These are phyloP conservation scores for Arrhopalites spinosus DNA, from an alignment of 2,888 invertebrate species.

Conservation along the genomic window DNA sequence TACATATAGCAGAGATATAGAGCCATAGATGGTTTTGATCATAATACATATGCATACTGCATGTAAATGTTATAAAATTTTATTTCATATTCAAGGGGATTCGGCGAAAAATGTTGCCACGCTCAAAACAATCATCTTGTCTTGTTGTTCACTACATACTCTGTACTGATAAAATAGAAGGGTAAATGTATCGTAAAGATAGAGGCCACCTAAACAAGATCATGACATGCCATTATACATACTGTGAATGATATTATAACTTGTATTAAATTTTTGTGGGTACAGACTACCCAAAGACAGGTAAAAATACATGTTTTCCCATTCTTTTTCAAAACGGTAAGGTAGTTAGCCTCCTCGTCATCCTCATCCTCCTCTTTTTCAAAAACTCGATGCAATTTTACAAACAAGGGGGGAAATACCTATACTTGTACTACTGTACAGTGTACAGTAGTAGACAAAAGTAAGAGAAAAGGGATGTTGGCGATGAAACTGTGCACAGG, in stretches of 20 bases:
- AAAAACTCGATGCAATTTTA: no score
- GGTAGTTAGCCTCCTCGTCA: background rate
- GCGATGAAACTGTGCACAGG: background rate
- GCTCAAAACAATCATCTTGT: no score
- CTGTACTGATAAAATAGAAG: background rate
- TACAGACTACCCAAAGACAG: no score
- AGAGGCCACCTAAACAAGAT: slow-evolving; percentile 12
- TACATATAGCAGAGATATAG: background rate
- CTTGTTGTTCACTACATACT: background rate
- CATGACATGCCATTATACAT: background rate
- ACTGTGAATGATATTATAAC: background rate
- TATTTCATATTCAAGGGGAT: background rate
- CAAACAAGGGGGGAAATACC: background rate
- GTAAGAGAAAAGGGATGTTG: background rate
- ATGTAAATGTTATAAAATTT: background rate
- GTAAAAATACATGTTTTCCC: background rate
- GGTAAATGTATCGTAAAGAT: background rate
- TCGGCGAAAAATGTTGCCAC: no score
- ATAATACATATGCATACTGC: background rate
- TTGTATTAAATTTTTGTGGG: background rate
- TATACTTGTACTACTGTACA: background rate
- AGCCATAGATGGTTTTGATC: background rate
- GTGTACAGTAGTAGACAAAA: background rate
- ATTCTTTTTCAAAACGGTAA: background rate
- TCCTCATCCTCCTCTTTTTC: background rate